Percentiles rank a stretch among this genome's conserved stretches.
phyloP scores from a whole-genome alignment of 1,140 invertebrate species.

The Geopemphigus sp. region DNA sequence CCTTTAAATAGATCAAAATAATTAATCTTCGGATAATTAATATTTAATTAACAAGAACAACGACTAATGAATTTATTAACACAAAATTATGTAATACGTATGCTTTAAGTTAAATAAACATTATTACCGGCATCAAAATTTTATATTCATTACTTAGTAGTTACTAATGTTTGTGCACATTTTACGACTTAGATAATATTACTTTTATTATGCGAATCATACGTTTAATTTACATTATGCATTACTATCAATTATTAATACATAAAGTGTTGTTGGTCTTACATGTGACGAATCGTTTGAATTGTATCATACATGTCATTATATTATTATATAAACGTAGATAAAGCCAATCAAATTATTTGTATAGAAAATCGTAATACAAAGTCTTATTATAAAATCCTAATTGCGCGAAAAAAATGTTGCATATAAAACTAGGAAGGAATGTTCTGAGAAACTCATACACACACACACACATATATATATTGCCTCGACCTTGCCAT shows the following conservation, averaged over 20 bases:
- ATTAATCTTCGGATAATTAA: too few relatives aligned
- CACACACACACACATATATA: background rate
- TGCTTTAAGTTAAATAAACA: background rate
- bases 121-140: background rate
- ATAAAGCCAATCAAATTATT: background rate
- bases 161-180: background rate
- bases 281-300: background rate
- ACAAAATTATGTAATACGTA: background rate
- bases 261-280: too few relatives aligned
- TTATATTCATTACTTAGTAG: background rate
- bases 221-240: background rate
- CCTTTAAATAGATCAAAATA: too few relatives aligned
- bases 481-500: conserved; percentile 1
- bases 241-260: background rate
- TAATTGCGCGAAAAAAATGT: background rate
- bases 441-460: background rate
- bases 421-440: background rate
- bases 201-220: background rate
- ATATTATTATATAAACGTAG: background rate
- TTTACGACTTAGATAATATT: background rate
- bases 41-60: too few relatives aligned
- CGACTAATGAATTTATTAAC: background rate
- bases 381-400: background rate
- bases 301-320: background rate
- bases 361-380: background rate